These are phyloP conservation scores for Mesoligia furuncula DNA, from an alignment of 2,888 invertebrate species.

Conservation along the genomic window DNA sequence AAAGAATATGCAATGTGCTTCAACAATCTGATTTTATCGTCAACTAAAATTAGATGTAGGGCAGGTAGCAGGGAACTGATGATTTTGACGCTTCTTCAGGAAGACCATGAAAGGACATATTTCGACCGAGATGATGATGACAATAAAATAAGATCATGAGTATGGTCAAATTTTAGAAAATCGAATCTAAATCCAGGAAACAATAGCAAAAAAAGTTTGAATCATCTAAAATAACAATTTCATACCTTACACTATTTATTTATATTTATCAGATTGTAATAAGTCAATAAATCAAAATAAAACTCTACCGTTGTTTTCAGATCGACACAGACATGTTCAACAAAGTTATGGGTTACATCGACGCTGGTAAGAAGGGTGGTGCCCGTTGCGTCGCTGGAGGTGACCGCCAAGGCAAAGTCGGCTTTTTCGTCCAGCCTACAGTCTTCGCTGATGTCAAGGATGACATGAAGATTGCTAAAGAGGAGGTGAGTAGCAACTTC, in stretches of 20 bases:
- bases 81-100: background rate
- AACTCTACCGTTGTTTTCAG: conserved; percentile 75
- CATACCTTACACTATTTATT: background rate
- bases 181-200: background rate
- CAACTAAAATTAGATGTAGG: background rate
- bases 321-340: conserved; percentile 94
- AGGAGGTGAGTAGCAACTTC: conserved; percentile 80
- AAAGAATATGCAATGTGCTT: too few relatives aligned
- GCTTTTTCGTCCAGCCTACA: conserved; percentile 94
- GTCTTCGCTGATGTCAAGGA: conserved; percentile 95
- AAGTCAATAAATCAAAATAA: background rate
- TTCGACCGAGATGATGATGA: background rate
- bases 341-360: conserved; percentile 94
- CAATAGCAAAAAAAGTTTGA: background rate
- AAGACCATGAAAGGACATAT: too few relatives aligned
- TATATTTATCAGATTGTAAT: background rate
- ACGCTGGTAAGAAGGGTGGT: conserved; percentile 94
- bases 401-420: conserved; percentile 91
- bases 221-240: background rate
- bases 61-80: background rate
- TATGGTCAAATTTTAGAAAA: background rate
- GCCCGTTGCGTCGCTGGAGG: conserved; percentile 95
- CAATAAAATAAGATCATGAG: background rate
- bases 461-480: conserved; percentile 93
- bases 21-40: background rate